phyloP scores from a whole-genome alignment of 2,113 vertebrate genomes.

The Channa argus region DNA sequence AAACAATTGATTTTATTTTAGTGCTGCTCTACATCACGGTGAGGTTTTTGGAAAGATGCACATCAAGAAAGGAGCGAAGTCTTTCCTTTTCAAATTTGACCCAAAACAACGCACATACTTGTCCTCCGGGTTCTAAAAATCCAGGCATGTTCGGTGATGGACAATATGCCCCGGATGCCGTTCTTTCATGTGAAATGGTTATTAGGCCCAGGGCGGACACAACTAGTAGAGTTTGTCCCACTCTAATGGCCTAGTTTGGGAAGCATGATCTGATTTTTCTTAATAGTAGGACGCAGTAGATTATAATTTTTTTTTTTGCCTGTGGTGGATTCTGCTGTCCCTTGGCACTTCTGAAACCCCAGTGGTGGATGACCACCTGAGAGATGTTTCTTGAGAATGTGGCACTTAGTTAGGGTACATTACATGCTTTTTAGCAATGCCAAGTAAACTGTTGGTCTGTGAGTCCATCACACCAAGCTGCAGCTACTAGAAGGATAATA shows the following conservation, averaged over 20 bases:
- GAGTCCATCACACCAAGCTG: no score
- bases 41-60: background rate
- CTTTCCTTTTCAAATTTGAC: background rate
- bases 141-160: background rate
- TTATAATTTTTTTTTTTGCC: conserved; percentile 15
- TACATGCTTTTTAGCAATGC: no score
- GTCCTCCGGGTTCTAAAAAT: background rate
- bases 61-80: no score
- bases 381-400: conserved; percentile 39
- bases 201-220: conserved; percentile 40
- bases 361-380: conserved; percentile 24
- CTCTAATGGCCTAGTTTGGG: conserved; percentile 75
- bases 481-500: no score
- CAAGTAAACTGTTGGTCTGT: no score
- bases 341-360: conserved; percentile 32
- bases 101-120: conserved; percentile 6
- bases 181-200: conserved; percentile 20
- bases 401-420: conserved; percentile 40
- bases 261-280: conserved; percentile 74
- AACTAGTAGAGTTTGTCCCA: conserved; percentile 43
- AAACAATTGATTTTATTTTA: no score
- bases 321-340: conserved; percentile 41
- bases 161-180: conserved; percentile 5
- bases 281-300: conserved; percentile 64
- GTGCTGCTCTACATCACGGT: background rate